These are phyloP conservation scores for silkworm (Bombyx mori) DNA, from an alignment of 1,140 invertebrate species.

Conservation along the genomic window ASM3026992v2 NC_085134.1:4225501-4226000, in stretches of 20 bases:
- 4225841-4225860: constrained; percentile 29
- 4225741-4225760: constrained; percentile 22
- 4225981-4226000: not conserved
- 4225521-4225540: too few species aligned
- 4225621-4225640: too few species aligned
- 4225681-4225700: not conserved
- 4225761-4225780: constrained; percentile 17
- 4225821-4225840: constrained; percentile 36
- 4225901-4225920: constrained; percentile 2
- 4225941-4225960: constrained; percentile 24
- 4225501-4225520: too few species aligned
- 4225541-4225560: too few species aligned
- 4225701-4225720: not conserved
- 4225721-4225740: constrained; percentile 4
- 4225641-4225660: too few species aligned
- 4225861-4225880: constrained; percentile 38
- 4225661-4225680: not conserved
- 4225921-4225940: constrained; percentile 9
- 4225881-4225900: constrained; percentile 28
- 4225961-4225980: constrained; percentile 28
- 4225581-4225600: too few species aligned
- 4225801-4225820: constrained; percentile 36
- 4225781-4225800: constrained; percentile 26
- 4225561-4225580: too few species aligned
- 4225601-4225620: too few species aligned